Conservation (phyloP, 2,113 vertebrate genomes). For the Crotalus viridis region DNA sequence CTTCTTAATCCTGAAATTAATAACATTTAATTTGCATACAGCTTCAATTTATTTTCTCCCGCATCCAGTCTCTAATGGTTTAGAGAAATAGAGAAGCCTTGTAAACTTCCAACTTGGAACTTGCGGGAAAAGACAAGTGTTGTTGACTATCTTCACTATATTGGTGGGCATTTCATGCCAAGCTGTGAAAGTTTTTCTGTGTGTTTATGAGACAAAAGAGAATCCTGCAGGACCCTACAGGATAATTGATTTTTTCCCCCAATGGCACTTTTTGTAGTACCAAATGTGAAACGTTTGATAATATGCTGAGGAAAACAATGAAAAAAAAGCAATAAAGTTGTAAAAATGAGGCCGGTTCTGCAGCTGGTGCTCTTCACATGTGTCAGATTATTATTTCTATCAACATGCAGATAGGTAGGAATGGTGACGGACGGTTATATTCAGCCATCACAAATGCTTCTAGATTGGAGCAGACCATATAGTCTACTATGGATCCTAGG, state of each 20-base stretch:
- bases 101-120: background rate
- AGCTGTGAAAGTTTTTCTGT: too few relatives aligned
- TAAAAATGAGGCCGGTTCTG: background rate
- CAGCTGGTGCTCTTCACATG: background rate
- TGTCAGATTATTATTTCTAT: background rate
- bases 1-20: background rate
- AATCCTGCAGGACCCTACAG: too few relatives aligned
- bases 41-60: background rate
- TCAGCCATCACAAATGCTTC: background rate
- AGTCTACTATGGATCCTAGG: background rate
- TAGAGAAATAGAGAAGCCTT: background rate
- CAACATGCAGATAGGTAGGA: background rate
- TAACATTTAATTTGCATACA: background rate
- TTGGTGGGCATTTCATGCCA: too few relatives aligned
- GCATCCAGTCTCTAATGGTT: background rate
- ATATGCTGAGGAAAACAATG: background rate
- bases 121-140: background rate
- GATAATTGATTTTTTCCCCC: too few relatives aligned
- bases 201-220: too few relatives aligned
- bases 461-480: too few relatives aligned
- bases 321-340: background rate
- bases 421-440: background rate
- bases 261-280: too few relatives aligned
- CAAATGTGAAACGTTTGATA: background rate
- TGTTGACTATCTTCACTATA: too few relatives aligned